Evolutionary conservation across 1,140 invertebrate species (phyloP).

Genomic region (Globodera rostochiensis): DNA sequence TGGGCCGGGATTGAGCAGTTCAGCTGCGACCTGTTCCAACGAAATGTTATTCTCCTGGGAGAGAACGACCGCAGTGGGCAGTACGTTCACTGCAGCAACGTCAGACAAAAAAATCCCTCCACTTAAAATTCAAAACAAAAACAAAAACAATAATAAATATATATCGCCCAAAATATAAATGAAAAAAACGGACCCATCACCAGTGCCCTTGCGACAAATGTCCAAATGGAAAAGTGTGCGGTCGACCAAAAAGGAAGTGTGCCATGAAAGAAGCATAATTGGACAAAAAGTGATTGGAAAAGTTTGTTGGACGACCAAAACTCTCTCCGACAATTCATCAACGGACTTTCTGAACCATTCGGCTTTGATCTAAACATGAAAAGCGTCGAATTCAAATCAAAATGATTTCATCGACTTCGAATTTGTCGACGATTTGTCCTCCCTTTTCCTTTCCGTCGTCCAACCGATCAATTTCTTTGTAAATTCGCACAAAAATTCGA

Average conservation of each 20-base stretch:
- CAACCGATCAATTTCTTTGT: slow-evolving; percentile 33
- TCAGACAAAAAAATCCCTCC: too few species aligned
- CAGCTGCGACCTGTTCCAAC: slow-evolving; percentile 28
- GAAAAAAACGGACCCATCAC: too few species aligned
- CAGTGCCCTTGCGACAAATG: neutral
- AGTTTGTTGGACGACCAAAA: neutral
- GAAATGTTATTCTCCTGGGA: slow-evolving; percentile 33
- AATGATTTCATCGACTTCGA: neutral
- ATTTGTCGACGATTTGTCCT: neutral
- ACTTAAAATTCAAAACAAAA: too few species aligned
- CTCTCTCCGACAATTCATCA: neutral
- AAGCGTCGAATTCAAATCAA: neutral
- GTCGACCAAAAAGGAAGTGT: slow-evolving; percentile 22
- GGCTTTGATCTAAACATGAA: neutral
- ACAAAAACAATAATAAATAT: neutral
- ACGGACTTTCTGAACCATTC: neutral
- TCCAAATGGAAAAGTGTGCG: slow-evolving; percentile 19
- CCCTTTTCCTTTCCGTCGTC: neutral
- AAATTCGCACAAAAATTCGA: slow-evolving; percentile 33
- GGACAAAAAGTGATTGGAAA: slow-evolving; percentile 23
- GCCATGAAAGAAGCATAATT: slow-evolving; percentile 16
- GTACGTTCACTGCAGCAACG: slow-evolving; percentile 13
- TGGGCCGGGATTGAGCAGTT: slow-evolving; percentile 39
- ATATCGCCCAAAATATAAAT: neutral
- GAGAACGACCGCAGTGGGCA: slow-evolving; percentile 39